Base-by-base conservation (phyloP, 1,140 invertebrate species). In the Brachionus calyciflorus region DNA sequence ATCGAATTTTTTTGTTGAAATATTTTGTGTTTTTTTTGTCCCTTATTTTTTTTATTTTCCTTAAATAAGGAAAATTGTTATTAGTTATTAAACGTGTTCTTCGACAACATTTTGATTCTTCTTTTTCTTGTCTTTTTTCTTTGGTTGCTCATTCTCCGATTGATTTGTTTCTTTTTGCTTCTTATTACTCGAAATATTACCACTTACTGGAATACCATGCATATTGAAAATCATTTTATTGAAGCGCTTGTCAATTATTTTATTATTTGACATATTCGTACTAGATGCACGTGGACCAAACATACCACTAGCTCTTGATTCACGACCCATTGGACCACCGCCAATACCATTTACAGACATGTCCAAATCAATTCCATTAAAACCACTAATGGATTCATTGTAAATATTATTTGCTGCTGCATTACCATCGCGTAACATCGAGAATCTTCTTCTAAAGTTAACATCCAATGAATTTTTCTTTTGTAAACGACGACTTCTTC, bases 381-480 rank as follows among this genome's bases (percentile, higher is more conserved):
- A 73, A 33, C 33, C 69, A 10, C 19, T 6, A 40, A 70, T 70
- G 9, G 60, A 65, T 9, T 73, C 69, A 41, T 73, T 73, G 46
- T 73, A 73, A n/a, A 73, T 73, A 30, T 55, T 73, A 53, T 73
- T 73, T 3, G 51, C 69, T 1, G 69, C 69, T 33, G 69, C 69
- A 17, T 73, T 73, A 24, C 69, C 69, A 40, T 73, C 69, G 19
- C 69, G 28, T 24, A 73, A 14, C 69, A 73, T 73, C n/a, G 69
- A 73, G 30, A 76, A 76, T 41, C 73, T 41, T 28, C 53, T 12
- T 4, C 53, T 26, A 41, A 76, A 76, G 6, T 76, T 28, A 4
- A 76, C 53, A 37, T 76, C 73, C 26, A 76, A 49, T n/a, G 73
- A 76, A 37, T 76, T 76, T 21, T 76, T 76, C 21, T 76, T 55